phyloP scores from a whole-genome alignment of 35 echinoderm and acorn worm genomes.

The Holothuria glaberrima region DNA sequence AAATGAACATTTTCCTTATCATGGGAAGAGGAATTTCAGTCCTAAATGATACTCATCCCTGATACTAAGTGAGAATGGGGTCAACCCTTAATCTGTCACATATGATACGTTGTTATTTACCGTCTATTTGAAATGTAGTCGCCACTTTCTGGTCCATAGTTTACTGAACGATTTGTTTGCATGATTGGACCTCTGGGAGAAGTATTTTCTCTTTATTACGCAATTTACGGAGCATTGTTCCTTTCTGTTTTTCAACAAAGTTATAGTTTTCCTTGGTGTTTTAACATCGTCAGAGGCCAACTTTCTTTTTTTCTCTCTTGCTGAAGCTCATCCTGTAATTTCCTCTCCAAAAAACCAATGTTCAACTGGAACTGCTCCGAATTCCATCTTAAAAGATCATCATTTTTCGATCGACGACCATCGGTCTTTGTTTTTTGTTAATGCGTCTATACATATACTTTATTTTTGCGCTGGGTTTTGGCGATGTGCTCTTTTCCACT shows the following conservation, averaged over 20 bases:
- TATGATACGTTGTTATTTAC: neutral
- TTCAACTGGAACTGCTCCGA: too few species aligned
- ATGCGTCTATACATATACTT: neutral
- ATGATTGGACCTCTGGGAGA: too few species aligned
- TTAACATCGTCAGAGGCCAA: neutral
- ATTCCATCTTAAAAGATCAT: too few species aligned
- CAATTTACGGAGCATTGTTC: neutral
- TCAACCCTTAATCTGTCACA: neutral
- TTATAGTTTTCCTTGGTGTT: neutral
- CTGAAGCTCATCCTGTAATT: neutral
- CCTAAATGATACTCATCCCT: neutral
- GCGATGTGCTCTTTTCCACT: neutral
- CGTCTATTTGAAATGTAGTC: neutral
- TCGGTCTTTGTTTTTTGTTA: neutral
- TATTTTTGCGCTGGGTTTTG: neutral
- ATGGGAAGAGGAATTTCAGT: neutral
- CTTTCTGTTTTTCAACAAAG: neutral
- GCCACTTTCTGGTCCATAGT: neutral
- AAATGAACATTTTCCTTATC: too few species aligned
- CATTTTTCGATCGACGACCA: too few species aligned
- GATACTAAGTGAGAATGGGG: neutral
- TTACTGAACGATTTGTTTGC: neutral
- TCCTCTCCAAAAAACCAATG: constrained; percentile 19
- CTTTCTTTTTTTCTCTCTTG: neutral
- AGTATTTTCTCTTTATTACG: constrained; percentile 21